Percentiles rank a stretch among this genome's conserved stretches.
Evolutionary conservation across 1,140 invertebrate genomes (phyloP).

Genomic region (Homalodisca vitripennis): DNA sequence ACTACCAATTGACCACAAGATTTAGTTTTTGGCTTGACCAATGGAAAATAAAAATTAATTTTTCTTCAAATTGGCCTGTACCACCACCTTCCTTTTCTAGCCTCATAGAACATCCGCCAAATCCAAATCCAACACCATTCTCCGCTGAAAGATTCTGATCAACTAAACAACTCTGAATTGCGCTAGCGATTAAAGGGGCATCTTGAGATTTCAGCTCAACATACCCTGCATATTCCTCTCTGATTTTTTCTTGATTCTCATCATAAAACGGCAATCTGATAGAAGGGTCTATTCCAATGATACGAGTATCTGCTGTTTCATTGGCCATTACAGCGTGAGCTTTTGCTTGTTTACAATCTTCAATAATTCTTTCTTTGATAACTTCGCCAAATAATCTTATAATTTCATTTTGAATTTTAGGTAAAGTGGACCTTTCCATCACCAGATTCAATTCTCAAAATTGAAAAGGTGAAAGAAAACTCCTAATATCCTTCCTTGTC

Average conservation of each 20-base stretch:
- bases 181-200: conserved; percentile 35
- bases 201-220: too few relatives aligned
- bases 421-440: conserved; percentile 39
- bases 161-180: conserved; percentile 36
- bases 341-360: too few relatives aligned
- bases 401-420: conserved; percentile 42
- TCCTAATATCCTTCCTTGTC: conserved; percentile 36
- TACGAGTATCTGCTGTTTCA: conserved; percentile 42
- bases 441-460: conserved; percentile 37
- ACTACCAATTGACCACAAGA: conserved; percentile 44
- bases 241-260: too few relatives aligned
- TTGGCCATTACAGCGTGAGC: too few relatives aligned
- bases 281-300: conserved; percentile 44
- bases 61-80: conserved; percentile 43
- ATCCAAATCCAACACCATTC: conserved; percentile 39
- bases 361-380: too few relatives aligned
- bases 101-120: conserved; percentile 46
- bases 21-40: conserved; percentile 47
- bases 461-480: conserved; percentile 40
- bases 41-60: conserved; percentile 46
- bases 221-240: conserved; percentile 44
- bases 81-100: conserved; percentile 43
- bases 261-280: conserved; percentile 41
- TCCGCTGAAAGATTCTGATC: conserved; percentile 31
- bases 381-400: conserved; percentile 39